Evolutionary conservation across 2,113 vertebrate species (phyloP), one percentile per base, ranked within the genome.

Genomic region (Ammodytes marinus): DNA sequence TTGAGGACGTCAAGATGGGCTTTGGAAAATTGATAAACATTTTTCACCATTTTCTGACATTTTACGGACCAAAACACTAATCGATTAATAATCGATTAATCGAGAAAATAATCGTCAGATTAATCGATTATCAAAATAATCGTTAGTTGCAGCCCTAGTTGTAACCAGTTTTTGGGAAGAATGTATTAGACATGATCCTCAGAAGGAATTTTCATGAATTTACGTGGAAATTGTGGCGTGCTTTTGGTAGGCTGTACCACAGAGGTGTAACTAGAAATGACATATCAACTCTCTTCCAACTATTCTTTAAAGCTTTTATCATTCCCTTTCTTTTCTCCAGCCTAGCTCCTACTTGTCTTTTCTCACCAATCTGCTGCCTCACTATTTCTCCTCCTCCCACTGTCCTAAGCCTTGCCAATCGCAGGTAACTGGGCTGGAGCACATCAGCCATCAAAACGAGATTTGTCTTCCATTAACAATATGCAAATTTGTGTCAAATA

Each of bases 361-460:
- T 83, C 80, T 94, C 60, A 85, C 85, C 49, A 72, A 92, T 65
- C 83, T 92, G 77, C 86, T 95, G 74, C 93, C 93, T 91, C 88
- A 76, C 71, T 84, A 9, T 75, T 69, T 82, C 10, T 89, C 90
- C 68, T 83, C 83, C 69, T 84, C 75, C 75, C 88, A 53, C 69
- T 85, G 78, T 71, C 50, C 72, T 88, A 87, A 86, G 68, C 71
- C 72, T 61, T 64, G 69, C 69, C 40, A 55, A 84, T 69, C 69
- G 72, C 86, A 94, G 91, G 90, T 93, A 91, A 83, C 69, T 65
- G 19, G 47, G 78, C 76, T 74, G 54, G 59, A 77, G 86, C 50
- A 66, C n/a, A 17, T 69, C 79, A 83, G 65, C 65, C 52, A 15
- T 89, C 84, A 70, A 39, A 27, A 66, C 46, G 43, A 58, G 83